Base-by-base conservation (phyloP, 2,797 vertebrate genomes). In the Heterohyrax brucei region DNA sequence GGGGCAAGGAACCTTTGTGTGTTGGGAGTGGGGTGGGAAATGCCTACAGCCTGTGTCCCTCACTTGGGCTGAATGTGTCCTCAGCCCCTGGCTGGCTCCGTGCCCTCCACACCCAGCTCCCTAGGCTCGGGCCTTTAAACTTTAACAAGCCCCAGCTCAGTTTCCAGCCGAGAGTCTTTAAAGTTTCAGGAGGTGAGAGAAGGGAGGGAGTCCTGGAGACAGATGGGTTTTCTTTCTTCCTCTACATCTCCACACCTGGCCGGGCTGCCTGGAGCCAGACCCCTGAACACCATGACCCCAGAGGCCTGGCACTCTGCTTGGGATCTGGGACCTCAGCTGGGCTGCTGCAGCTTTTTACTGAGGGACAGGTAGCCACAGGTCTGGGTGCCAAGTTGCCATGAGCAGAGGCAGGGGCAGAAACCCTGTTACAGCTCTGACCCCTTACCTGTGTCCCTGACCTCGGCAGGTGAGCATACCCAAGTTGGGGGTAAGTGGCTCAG, bases 111-210 rank as follows among this genome's bases (percentile, higher is more conserved):
- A 10, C 78, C 91, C 72, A 56, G 86, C 82, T 96, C 93, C 92
- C 87, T 39, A 76, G 84, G 72, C 95, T 97, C 91, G 33, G 66
- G 89, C 94, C 87, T 98, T 98, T 97, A 98, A 98, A 97, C 87
- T 98, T 98, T 98, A 98, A 98, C 39, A 24, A 97, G 92, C 93
- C 50, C 89, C 78, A 92, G 97, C 95, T 98, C 97, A 97, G 95
- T 97, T 98, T 98, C 97, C 96, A 96, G 89, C 95, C 28, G 26
- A 97, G 96, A 97, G 95, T 98, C 95, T 97, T 98, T 98, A 98
- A 98, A 98, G 95, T 97, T 98, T 97, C 97, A 98, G 90, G 96
- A 98, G 97, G 89, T 93, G 72, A 97, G 96, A 97, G 94, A 94
- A 96, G 96, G 95, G 93, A 94, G 81, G 91, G 91, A 93, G 95